Evolutionary conservation across 2,888 invertebrate species (phyloP).

Genomic region (Drosophila nr. fundita): DNA sequence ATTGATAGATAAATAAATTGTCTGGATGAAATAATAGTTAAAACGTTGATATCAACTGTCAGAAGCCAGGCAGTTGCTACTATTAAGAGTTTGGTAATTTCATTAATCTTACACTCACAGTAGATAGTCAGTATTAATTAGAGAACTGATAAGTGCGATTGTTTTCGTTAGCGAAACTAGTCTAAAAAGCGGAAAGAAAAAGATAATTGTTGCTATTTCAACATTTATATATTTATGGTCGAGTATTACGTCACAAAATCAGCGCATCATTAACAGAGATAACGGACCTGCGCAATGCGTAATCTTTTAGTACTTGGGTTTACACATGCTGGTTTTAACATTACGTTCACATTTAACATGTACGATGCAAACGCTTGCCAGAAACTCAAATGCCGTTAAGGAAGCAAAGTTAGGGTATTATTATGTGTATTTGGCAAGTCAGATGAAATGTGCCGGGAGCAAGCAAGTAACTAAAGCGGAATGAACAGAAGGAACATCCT

Average conservation of each 20-base stretch:
- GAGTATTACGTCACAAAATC: background rate
- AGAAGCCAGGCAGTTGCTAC: background rate
- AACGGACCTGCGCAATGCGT: constrained; percentile 1
- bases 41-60: background rate
- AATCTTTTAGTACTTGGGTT: background rate
- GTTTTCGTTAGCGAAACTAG: background rate
- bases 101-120: background rate
- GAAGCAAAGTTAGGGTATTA: constrained; percentile 22
- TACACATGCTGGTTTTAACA: background rate
- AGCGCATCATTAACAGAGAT: background rate
- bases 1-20: background rate
- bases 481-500: constrained; percentile 34
- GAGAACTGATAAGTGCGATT: background rate
- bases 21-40: background rate
- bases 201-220: background rate
- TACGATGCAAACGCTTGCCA: background rate
- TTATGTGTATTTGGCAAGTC: constrained; percentile 27
- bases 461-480: constrained; percentile 39
- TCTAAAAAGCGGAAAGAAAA: background rate
- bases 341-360: constrained; percentile 1
- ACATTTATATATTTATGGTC: background rate
- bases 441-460: constrained; percentile 47
- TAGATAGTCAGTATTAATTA: background rate
- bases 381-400: background rate
- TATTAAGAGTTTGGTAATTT: background rate